Base-by-base conservation (phyloP, 2,888 invertebrate species). In the Torymus auratus region DNA sequence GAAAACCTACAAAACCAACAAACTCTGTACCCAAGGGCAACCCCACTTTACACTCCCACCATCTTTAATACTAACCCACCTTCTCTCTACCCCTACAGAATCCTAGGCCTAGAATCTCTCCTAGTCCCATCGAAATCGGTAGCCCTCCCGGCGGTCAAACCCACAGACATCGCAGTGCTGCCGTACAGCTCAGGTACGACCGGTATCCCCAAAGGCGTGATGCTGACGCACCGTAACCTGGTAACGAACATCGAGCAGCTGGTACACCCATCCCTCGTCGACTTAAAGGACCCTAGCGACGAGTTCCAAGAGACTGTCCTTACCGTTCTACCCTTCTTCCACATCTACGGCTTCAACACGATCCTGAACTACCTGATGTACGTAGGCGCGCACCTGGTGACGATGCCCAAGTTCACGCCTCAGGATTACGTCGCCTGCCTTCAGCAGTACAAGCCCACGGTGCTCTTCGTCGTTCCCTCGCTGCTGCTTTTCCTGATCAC, bases 121-220 rank as follows among this genome's bases (percentile, higher is more conserved):
- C 1, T 78, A 58, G 68, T 7, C 10, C 61, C 78, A 0, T 60
- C 80, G 17, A 56, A 67, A 53, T 87, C 89, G 81, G 88, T 91
- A 13, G 89, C 91, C 65, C 83, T 92, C 56, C 92, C 92, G 0
- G 87, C 87, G 58, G 83, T 86, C 0, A 76, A 83, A 52, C 71
- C 85, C 0, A 71, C 75, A 0, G 85, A 85, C 60, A 41, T 88
- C 10, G 87, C 87, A 0, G 86, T 91, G 0, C 85, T 93, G 61
- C 93, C 93, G 0, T 93, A 91, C 87, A 87, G 86, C 71, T 88
- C 88, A 76, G 96, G 97, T 0, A 96, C 97, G 0, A 96, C 96
- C 0, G 96, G 96, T 0, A 92, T 95, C 86, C 96, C 96, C 0
- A 96, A 96, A 91, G 96, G 96, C 2, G 96, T 96, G 0, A 94